phyloP scores from a whole-genome alignment of 2,888 invertebrate species.

The Malachius bipustulatus region DNA sequence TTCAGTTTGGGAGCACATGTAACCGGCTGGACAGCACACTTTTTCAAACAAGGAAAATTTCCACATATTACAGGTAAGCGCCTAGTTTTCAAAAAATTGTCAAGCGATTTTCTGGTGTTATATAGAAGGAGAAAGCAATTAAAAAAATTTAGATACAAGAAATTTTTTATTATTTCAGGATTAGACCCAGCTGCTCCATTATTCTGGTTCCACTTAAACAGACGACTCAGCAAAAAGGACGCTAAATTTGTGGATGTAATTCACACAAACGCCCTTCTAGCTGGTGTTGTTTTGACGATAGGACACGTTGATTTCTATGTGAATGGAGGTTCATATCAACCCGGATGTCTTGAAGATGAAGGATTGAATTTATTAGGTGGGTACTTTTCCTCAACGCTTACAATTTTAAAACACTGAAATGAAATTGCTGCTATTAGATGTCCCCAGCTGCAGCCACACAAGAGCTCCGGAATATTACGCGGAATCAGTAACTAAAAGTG shows the following conservation, averaged over 20 bases:
- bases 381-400: too few species aligned
- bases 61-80: conserved; percentile 46
- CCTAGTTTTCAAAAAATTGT: too few species aligned
- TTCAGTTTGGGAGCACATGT: conserved; percentile 54
- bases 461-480: not conserved
- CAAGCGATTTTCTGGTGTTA: too few species aligned
- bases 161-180: too few species aligned
- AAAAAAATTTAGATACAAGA: too few species aligned
- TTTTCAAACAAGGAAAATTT: conserved; percentile 37
- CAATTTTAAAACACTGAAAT: too few species aligned
- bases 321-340: conserved; percentile 67
- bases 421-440: too few species aligned
- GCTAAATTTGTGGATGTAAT: conserved; percentile 1
- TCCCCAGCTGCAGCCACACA: not conserved
- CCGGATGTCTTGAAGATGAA: conserved; percentile 44
- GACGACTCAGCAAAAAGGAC: not conserved
- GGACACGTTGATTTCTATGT: conserved; percentile 73
- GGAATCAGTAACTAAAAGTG: not conserved
- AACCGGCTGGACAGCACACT: conserved; percentile 42
- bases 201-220: not conserved
- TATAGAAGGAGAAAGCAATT: too few species aligned
- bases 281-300: conserved; percentile 71
- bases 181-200: not conserved
- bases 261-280: conserved; percentile 48
- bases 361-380: too few species aligned